A percentile compares a stretch with the other conserved stretches of the same genome.
Evolutionary conservation across 2,888 invertebrate genomes (phyloP).

Genomic region (Crepidodera aurea): DNA sequence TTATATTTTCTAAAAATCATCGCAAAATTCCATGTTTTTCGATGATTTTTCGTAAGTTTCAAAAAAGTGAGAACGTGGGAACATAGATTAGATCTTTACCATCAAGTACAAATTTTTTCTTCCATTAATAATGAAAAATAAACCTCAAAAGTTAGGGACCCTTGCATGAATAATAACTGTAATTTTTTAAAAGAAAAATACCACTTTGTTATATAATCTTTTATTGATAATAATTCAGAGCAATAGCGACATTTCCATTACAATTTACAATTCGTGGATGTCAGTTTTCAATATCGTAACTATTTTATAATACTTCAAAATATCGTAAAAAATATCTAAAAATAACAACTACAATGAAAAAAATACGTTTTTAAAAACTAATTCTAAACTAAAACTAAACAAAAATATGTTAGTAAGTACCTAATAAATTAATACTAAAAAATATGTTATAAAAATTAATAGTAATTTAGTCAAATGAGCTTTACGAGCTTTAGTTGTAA

Average conservation of each 20-base stretch:
- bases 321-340: slow-evolving; percentile 37
- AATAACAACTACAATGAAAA: slow-evolving; percentile 32
- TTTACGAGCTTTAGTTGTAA: slow-evolving; percentile 7
- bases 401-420: slow-evolving; percentile 26
- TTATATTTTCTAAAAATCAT: too few relatives aligned
- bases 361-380: slow-evolving; percentile 20
- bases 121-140: too few relatives aligned
- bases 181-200: too few relatives aligned
- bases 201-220: slow-evolving; percentile 30
- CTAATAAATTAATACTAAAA: slow-evolving; percentile 13
- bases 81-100: too few relatives aligned
- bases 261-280: slow-evolving; percentile 54
- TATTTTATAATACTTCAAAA: slow-evolving; percentile 42
- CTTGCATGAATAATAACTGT: too few relatives aligned
- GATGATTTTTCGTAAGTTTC: too few relatives aligned
- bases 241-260: slow-evolving; percentile 57
- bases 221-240: slow-evolving; percentile 54
- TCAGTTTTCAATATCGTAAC: slow-evolving; percentile 53
- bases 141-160: too few relatives aligned
- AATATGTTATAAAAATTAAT: background rate
- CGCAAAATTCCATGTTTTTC: too few relatives aligned
- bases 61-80: too few relatives aligned
- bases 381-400: slow-evolving; percentile 28
- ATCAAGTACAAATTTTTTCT: too few relatives aligned
- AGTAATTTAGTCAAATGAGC: slow-evolving; percentile 18